phyloP scores from a whole-genome alignment of 1,140 invertebrate species.

The Drosophila littoralis region DNA sequence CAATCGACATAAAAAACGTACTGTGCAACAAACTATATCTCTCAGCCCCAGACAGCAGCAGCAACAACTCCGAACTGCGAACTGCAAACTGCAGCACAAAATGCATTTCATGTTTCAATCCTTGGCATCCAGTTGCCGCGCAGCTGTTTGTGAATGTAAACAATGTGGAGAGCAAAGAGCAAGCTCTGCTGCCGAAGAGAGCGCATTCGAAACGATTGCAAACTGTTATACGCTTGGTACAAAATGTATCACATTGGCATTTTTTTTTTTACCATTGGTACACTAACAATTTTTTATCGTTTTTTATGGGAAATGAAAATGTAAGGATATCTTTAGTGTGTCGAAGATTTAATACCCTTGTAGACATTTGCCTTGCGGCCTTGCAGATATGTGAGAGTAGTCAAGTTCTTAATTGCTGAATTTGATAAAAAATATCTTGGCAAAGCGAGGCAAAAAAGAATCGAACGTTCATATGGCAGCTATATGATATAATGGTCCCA shows the following conservation, averaged over 20 bases:
- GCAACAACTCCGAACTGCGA: constrained; percentile 22
- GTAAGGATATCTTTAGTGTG: background rate
- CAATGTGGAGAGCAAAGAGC: constrained; percentile 53
- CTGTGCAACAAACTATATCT: constrained; percentile 65
- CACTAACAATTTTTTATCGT: background rate
- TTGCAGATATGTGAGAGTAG: too few relatives aligned
- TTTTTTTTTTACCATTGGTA: background rate
- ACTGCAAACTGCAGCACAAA: constrained; percentile 12
- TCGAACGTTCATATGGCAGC: too few relatives aligned
- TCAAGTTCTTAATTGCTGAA: too few relatives aligned
- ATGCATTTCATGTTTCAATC: constrained; percentile 63
- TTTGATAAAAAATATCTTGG: too few relatives aligned
- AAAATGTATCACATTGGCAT: background rate
- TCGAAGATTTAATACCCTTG: too few relatives aligned
- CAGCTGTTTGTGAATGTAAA: constrained; percentile 73
- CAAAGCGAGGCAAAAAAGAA: too few relatives aligned
- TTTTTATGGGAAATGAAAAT: background rate
- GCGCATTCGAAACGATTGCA: constrained; percentile 1
- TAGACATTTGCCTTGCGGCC: too few relatives aligned
- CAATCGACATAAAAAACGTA: constrained; percentile 62
- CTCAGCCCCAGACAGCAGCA: constrained; percentile 17
- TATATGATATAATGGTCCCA: too few relatives aligned
- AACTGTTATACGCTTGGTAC: constrained; percentile 68
- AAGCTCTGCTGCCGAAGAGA: constrained; percentile 8
- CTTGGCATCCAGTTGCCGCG: constrained; percentile 14